Evolutionary conservation across 1,140 invertebrate species (phyloP).

Genomic region (Drosophila paulistorum): DNA sequence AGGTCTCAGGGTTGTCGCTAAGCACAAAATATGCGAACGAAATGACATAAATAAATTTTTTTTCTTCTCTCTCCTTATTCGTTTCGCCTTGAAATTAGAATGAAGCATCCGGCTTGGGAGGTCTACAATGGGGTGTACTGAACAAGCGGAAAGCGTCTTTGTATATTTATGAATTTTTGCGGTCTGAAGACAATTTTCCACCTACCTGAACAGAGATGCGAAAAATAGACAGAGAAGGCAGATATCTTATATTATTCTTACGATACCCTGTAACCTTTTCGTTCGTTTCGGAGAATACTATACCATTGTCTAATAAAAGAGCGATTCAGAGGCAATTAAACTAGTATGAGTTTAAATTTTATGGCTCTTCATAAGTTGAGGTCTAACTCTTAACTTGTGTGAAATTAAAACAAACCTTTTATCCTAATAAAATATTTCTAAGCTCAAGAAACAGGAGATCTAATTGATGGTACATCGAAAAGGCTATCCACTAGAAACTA

Average conservation of each 20-base stretch:
- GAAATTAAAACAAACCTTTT: too few relatives aligned
- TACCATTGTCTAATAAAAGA: too few relatives aligned
- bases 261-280: neutral
- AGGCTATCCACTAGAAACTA: too few relatives aligned
- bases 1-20: slow-evolving; percentile 38
- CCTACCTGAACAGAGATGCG: slow-evolving; percentile 47
- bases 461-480: too few relatives aligned
- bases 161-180: slow-evolving; percentile 65
- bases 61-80: slow-evolving; percentile 15
- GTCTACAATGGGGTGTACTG: neutral
- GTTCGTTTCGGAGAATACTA: too few relatives aligned
- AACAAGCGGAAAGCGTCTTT: slow-evolving; percentile 15
- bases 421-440: too few relatives aligned
- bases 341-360: too few relatives aligned
- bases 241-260: neutral
- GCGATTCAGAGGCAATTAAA: too few relatives aligned
- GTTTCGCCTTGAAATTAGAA: slow-evolving; percentile 59
- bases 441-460: too few relatives aligned
- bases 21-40: slow-evolving; percentile 59
- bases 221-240: neutral
- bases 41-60: slow-evolving; percentile 35
- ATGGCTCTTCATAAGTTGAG: too few relatives aligned
- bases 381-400: too few relatives aligned
- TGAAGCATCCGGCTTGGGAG: slow-evolving; percentile 53
- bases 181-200: slow-evolving; percentile 65